phyloP scores from a whole-genome alignment of 2,797 vertebrate genomes.

The Serranus cabrilla region DNA sequence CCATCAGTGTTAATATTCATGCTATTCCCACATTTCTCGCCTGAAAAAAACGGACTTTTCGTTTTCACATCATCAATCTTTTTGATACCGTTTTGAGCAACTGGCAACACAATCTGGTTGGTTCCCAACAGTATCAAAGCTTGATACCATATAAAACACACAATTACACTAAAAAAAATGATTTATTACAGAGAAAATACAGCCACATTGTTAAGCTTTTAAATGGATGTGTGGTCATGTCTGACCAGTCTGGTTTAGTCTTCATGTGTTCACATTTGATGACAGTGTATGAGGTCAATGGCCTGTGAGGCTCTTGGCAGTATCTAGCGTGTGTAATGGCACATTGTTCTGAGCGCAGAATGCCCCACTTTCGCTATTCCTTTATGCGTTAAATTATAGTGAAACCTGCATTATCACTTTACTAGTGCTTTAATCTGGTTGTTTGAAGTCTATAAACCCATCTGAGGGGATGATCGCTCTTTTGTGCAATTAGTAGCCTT shows the following conservation, averaged over 20 bases:
- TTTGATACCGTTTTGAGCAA: too few species aligned
- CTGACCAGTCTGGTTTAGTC: slow-evolving; percentile 26
- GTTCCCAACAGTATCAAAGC: too few species aligned
- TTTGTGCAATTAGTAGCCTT: slow-evolving; percentile 86
- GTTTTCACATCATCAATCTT: too few species aligned
- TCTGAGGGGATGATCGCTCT: slow-evolving; percentile 85
- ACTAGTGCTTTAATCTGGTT: slow-evolving; percentile 83
- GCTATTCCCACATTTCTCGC: too few species aligned
- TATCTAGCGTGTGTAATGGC: slow-evolving; percentile 63
- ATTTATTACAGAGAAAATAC: slow-evolving; percentile 35
- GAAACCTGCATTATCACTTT: slow-evolving; percentile 86
- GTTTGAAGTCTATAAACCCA: slow-evolving; percentile 85
- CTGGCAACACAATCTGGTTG: too few species aligned
- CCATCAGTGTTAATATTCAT: too few species aligned
- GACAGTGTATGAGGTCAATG: slow-evolving; percentile 64
- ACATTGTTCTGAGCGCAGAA: slow-evolving; percentile 79
- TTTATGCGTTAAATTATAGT: slow-evolving; percentile 83
- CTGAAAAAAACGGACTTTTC: too few species aligned
- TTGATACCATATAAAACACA: too few species aligned
- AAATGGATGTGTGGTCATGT: slow-evolving; percentile 45
- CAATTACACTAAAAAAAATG: too few species aligned
- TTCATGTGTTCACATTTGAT: slow-evolving; percentile 50
- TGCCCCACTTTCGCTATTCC: slow-evolving; percentile 77
- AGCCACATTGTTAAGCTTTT: slow-evolving; percentile 53
- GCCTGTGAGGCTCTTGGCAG: slow-evolving; percentile 50